Evolutionary conservation across 2,797 vertebrate species (phyloP).

Genomic region (Myotis planiceps): DNA sequence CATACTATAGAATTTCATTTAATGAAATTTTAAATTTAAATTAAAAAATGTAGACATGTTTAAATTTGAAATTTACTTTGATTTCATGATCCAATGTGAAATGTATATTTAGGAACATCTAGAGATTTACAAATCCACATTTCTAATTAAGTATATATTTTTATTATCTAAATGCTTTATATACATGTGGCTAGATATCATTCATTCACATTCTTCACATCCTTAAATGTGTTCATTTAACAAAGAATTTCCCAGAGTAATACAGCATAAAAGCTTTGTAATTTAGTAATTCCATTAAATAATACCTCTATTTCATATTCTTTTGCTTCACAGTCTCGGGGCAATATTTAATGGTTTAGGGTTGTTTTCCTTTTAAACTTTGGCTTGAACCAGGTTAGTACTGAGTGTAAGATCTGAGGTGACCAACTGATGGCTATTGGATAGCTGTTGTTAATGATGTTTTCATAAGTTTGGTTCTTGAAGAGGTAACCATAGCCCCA

Average conservation of each 20-base stretch:
- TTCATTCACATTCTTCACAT: background rate
- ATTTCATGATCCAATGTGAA: constrained; percentile 15
- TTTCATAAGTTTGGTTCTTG: constrained; percentile 53
- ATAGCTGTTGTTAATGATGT: background rate
- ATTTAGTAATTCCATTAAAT: background rate
- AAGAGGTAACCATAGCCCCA: constrained; percentile 16
- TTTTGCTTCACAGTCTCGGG: background rate
- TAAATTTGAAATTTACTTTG: background rate
- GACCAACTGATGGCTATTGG: background rate
- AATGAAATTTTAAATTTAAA: background rate
- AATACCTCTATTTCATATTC: background rate
- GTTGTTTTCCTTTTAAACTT: constrained; percentile 25
- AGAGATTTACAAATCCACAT: background rate
- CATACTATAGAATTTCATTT: background rate
- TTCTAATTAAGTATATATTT: background rate
- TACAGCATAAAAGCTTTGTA: background rate
- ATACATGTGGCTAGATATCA: background rate
- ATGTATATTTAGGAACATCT: background rate
- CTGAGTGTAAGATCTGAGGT: background rate
- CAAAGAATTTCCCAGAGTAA: background rate
- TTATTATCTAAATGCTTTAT: constrained; percentile 17
- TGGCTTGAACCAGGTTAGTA: background rate
- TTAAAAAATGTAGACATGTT: background rate
- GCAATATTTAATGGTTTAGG: background rate
- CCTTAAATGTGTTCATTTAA: background rate